A percentile compares a stretch with the other conserved stretches of the same genome.
These are phyloP conservation scores for Thamnophis sirtalis DNA, from an alignment of 2,113 vertebrate genomes.

Conservation along the genomic window DNA sequence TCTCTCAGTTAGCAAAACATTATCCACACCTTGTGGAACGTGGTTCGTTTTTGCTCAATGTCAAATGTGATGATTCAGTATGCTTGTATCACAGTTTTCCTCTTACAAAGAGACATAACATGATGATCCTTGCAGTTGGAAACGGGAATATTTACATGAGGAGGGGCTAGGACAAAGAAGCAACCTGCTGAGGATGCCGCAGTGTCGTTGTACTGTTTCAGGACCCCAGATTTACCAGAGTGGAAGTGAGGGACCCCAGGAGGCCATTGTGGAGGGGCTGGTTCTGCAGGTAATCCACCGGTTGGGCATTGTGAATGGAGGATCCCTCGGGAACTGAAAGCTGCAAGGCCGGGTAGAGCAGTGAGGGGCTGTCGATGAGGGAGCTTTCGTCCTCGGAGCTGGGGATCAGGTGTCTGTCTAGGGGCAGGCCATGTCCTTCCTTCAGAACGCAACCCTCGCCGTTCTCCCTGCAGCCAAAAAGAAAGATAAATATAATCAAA, in stretches of 20 bases:
- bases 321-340: background rate
- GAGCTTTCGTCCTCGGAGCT: conserved; percentile 60
- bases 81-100: background rate
- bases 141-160: background rate
- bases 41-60: background rate
- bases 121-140: no score
- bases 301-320: background rate
- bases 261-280: background rate
- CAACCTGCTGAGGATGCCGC: background rate
- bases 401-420: conserved; percentile 11
- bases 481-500: no score
- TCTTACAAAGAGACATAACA: background rate
- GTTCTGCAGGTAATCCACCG: conserved; percentile 12
- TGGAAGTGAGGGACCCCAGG: conserved; percentile 16
- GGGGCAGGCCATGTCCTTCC: conserved; percentile 4
- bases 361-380: conserved; percentile 37
- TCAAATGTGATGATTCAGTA: background rate
- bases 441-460: background rate
- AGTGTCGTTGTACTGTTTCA: background rate
- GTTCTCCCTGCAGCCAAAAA: conserved; percentile 15
- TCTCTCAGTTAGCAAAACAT: background rate
- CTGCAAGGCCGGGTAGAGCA: conserved; percentile 1
- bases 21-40: background rate
- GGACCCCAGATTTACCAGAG: conserved; percentile 12
- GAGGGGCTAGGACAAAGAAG: background rate